Percentiles rank a stretch among this genome's conserved stretches.
phyloP scores from a whole-genome alignment of 2,888 invertebrate genomes.

The Quadroppia sp. region DNA sequence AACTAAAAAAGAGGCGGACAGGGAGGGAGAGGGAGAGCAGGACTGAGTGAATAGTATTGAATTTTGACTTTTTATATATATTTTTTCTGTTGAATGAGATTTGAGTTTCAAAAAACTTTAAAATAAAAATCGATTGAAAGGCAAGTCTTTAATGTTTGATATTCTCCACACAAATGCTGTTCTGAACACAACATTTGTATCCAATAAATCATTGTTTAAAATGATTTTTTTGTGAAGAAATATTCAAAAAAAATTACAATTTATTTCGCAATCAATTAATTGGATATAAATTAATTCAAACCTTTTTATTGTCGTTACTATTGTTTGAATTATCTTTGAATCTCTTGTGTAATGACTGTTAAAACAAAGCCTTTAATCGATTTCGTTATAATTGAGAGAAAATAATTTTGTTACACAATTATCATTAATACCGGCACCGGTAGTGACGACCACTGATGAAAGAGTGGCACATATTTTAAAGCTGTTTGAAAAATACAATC shows the following conservation, averaged over 20 bases:
- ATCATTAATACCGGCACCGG: neutral
- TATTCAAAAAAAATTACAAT: too few species aligned
- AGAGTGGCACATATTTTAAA: neutral
- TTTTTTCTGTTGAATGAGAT: neutral
- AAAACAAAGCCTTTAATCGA: neutral
- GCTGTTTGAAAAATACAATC: constrained; percentile 14
- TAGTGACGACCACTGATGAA: constrained; percentile 25
- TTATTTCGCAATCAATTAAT: too few species aligned
- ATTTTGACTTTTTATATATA: neutral
- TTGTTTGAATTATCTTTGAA: neutral
- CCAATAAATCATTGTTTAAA: neutral
- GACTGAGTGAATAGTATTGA: neutral
- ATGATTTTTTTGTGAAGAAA: too few species aligned
- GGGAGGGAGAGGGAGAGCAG: neutral
- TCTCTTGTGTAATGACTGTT: neutral
- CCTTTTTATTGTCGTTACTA: neutral
- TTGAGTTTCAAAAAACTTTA: constrained; percentile 2
- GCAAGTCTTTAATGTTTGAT: constrained; percentile 3
- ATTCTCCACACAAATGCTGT: neutral
- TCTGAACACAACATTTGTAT: neutral
- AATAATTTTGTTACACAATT: neutral
- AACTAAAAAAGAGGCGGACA: constrained; percentile 28
- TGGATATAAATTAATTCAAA: neutral
- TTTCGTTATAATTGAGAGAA: neutral
- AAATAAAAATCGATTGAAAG: constrained; percentile 26